Conservation (phyloP, 1,140 invertebrate genomes). For the Drosophila nebulosa region DNA sequence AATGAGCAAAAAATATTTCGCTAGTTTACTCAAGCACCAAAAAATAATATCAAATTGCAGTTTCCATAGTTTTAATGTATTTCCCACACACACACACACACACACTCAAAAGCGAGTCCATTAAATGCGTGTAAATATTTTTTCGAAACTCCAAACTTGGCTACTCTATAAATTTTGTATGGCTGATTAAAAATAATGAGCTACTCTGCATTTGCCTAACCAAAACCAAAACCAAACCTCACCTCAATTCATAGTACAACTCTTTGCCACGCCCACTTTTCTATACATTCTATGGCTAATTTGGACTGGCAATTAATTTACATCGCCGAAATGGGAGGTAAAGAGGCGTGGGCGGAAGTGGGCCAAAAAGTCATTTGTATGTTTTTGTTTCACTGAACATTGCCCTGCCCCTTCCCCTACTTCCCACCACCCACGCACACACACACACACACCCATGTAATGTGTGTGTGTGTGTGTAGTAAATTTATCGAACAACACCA, state of each 20-base stretch:
- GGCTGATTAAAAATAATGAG: conserved; percentile 72
- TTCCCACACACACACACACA: conserved; percentile 5
- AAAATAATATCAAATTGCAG: conserved; percentile 34
- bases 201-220: conserved; percentile 47
- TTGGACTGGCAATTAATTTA: conserved; percentile 77
- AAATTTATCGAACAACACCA: conserved; percentile 31
- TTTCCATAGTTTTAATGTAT: conserved; percentile 29
- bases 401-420: neutral
- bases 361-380: conserved; percentile 49
- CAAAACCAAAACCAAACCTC: neutral
- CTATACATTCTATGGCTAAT: conserved; percentile 61
- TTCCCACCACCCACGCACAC: neutral
- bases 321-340: conserved; percentile 30
- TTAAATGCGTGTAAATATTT: conserved; percentile 65
- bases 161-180: conserved; percentile 71
- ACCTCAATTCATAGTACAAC: neutral
- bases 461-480: conserved; percentile 27
- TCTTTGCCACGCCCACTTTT: neutral
- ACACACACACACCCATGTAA: neutral
- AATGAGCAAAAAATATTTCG: conserved; percentile 13
- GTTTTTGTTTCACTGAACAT: conserved; percentile 58
- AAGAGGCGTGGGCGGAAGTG: neutral
- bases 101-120: conserved; percentile 33
- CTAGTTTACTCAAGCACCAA: conserved; percentile 20
- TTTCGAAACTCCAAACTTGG: conserved; percentile 31